Evolutionary conservation across 2,797 vertebrate genomes (phyloP), one percentile per base, ranked within the genome.

Genomic region (Pseudopleuronectes americanus): DNA sequence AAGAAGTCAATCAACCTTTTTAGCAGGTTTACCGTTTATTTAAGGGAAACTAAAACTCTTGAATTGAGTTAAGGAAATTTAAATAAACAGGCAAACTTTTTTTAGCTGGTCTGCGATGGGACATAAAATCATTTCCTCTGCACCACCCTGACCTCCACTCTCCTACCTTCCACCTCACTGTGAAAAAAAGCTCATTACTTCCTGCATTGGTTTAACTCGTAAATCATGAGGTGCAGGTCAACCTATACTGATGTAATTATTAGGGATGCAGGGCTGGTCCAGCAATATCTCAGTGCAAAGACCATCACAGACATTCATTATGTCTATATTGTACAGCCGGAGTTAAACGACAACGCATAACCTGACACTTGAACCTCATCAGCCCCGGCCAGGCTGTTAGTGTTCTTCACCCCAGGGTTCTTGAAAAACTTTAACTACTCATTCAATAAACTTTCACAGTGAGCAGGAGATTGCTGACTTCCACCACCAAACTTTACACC

Each of bases 401-500:
- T 63, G 13, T 22, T 51, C 26, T 13, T 54, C 22, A 51, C 43
- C 47, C 26, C 5, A 16, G 38, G 31, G 13, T 43, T 45, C 23
- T 58, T 56, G 6, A 8, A 36, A n/a, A 76, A 65, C 14, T 36
- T 64, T 48, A 52, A 45, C 26, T 43, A 19, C 64, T 60, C 24
- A 21, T 31, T 54, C 23, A 65, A 45, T 21, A 64, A 43, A 31
- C 12, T 71, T 48, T 55, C 31, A 59, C 47, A 61, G 0, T 49
- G 52, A 66, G 23, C 13, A 62, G 70, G 48, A 31, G 21, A 57
- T 64, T 73, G 55, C 55, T 57, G 57, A 33, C 45, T 22, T 54
- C 56, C 58, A 67, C 21, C 67, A 63, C 19, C 57, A 48, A 63
- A 21, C 56, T 57, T 54, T 64, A 8, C 57, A 72, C 54, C 55